These are phyloP conservation scores for Temnopleurus reevesii DNA, from an alignment of 53 echinoderm and acorn worm genomes.

Conservation along the genomic window DNA sequence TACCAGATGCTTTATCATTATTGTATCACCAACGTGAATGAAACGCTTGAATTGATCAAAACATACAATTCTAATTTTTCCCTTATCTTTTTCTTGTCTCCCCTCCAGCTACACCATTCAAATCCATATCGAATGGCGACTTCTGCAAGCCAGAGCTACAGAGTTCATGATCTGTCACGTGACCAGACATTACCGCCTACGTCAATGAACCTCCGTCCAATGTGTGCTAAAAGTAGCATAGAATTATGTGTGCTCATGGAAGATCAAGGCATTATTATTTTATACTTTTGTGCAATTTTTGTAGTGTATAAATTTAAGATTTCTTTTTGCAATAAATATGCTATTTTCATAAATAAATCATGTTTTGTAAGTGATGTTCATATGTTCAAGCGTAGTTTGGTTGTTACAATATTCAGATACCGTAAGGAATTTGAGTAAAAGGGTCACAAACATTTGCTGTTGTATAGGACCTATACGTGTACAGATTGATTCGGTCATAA, in stretches of 20 bases:
- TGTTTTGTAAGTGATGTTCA: not conserved
- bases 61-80: not conserved
- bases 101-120: slow-evolving; percentile 70
- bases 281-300: slow-evolving; percentile 10
- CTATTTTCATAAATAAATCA: not conserved
- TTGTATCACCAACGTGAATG: no score
- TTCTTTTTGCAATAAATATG: not conserved
- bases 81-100: not conserved
- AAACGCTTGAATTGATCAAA: not conserved
- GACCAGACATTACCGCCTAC: not conserved
- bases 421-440: no score
- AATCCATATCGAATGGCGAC: slow-evolving; percentile 76
- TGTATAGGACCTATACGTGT: no score
- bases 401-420: no score
- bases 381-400: no score
- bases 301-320: slow-evolving; percentile 4
- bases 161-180: not conserved
- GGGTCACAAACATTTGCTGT: no score
- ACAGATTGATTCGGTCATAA: no score
- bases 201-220: not conserved
- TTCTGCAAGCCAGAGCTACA: slow-evolving; percentile 87
- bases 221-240: no score
- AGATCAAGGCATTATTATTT: not conserved
- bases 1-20: no score
- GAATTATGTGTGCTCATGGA: not conserved